phyloP scores from a whole-genome alignment of 2,113 vertebrate genomes.

The Opisthocomus hoazin region DNA sequence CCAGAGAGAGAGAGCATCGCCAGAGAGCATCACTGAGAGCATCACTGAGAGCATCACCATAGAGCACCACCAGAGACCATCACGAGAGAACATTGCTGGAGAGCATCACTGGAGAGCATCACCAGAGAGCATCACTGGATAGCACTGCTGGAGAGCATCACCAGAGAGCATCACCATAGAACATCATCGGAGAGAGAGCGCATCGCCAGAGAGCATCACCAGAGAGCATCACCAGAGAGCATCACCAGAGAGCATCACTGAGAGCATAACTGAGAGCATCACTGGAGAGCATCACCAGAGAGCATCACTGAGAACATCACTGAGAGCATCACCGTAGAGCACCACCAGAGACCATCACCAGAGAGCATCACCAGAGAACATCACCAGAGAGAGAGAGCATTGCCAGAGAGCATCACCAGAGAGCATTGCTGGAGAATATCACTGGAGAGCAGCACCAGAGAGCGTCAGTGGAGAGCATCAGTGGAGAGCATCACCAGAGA shows the following conservation, averaged over 20 bases:
- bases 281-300: too few relatives aligned
- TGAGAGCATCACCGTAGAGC: background rate
- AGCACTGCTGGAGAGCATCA: background rate
- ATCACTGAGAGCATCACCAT: background rate
- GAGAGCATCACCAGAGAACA: background rate
- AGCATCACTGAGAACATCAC: rapidly evolving
- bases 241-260: background rate
- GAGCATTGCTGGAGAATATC: too few relatives aligned
- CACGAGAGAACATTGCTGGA: background rate
- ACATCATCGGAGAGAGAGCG: rapidly evolving
- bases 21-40: background rate
- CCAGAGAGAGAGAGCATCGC: background rate
- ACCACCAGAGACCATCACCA: background rate
- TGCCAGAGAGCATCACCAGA: background rate
- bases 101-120: background rate
- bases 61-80: rapidly evolving
- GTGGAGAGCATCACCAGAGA: background rate
- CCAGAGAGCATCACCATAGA: too few relatives aligned
- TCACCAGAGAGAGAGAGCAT: background rate
- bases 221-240: background rate
- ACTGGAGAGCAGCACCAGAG: background rate
- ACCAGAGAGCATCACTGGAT: background rate
- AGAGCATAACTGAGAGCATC: background rate
- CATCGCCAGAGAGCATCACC: background rate
- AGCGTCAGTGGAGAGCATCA: rapidly evolving